Evolutionary conservation across 2,888 invertebrate species (phyloP).

Genomic region (Amphimallon solstitiale): DNA sequence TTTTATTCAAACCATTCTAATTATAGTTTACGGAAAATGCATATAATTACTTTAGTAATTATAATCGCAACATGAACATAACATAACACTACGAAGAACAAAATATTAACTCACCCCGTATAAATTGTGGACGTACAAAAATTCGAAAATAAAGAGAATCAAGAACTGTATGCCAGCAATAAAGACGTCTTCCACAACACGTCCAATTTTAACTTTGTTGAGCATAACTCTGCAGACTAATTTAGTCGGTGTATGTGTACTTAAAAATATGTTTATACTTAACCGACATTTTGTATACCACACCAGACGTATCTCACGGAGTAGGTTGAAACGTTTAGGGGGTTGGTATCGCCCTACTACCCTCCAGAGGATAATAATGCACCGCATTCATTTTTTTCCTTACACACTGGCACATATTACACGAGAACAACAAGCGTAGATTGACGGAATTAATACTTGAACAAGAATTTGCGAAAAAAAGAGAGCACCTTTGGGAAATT

Average conservation of each 20-base stretch:
- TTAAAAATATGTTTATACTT: constrained; percentile 34
- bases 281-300: constrained; percentile 33
- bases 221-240: constrained; percentile 32
- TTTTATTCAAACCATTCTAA: too few species aligned
- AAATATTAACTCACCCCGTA: constrained; percentile 24
- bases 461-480: constrained; percentile 1
- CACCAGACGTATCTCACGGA: constrained; percentile 24
- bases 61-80: too few species aligned
- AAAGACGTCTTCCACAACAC: constrained; percentile 28
- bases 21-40: too few species aligned
- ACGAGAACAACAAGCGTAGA: constrained; percentile 23
- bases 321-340: constrained; percentile 31
- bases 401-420: constrained; percentile 29
- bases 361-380: constrained; percentile 27
- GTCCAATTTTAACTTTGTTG: constrained; percentile 33
- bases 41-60: too few species aligned
- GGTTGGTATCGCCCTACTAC: constrained; percentile 29
- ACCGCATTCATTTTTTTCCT: constrained; percentile 23
- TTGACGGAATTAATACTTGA: constrained; percentile 30
- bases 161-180: not conserved
- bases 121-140: constrained; percentile 3
- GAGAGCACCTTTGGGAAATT: constrained; percentile 24
- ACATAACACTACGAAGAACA: not conserved
- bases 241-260: constrained; percentile 28
- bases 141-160: constrained; percentile 7